A percentile compares a stretch with the other conserved stretches of the same genome.
phyloP scores from a whole-genome alignment of 1,140 invertebrate genomes.

The Agraylea sexmaculata region DNA sequence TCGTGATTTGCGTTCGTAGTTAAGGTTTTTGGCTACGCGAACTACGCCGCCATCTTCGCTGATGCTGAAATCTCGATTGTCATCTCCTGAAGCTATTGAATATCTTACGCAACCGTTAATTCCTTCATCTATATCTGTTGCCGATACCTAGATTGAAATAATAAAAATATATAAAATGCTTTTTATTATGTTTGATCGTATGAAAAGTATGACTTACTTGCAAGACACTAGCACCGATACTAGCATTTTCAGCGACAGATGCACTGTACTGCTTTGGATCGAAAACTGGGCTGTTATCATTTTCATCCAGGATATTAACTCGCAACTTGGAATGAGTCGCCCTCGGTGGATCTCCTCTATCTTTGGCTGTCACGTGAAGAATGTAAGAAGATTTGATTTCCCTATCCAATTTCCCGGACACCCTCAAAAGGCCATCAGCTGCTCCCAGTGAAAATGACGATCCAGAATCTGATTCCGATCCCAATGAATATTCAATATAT shows the following conservation, averaged over 20 bases:
- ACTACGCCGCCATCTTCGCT: conserved; percentile 82
- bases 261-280: conserved; percentile 78
- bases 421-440: conserved; percentile 74
- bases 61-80: conserved; percentile 81
- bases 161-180: conserved; percentile 1
- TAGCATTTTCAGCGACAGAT: conserved; percentile 84
- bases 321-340: conserved; percentile 56
- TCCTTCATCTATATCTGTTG: conserved; percentile 83
- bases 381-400: conserved; percentile 74
- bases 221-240: conserved; percentile 78
- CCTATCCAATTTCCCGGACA: conserved; percentile 70
- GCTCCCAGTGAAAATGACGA: conserved; percentile 72
- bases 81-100: conserved; percentile 77
- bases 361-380: conserved; percentile 69
- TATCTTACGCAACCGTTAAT: conserved; percentile 80
- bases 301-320: conserved; percentile 77
- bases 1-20: conserved; percentile 77
- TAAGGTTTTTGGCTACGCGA: conserved; percentile 78
- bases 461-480: conserved; percentile 39
- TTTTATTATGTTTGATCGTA: neutral
- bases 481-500: conserved; percentile 78
- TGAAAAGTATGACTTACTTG: conserved; percentile 43
- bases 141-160: conserved; percentile 53
- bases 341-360: conserved; percentile 75
- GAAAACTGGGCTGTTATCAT: conserved; percentile 89